phyloP scores from a whole-genome alignment of 2,113 vertebrate species.

The Alosa alosa region DNA sequence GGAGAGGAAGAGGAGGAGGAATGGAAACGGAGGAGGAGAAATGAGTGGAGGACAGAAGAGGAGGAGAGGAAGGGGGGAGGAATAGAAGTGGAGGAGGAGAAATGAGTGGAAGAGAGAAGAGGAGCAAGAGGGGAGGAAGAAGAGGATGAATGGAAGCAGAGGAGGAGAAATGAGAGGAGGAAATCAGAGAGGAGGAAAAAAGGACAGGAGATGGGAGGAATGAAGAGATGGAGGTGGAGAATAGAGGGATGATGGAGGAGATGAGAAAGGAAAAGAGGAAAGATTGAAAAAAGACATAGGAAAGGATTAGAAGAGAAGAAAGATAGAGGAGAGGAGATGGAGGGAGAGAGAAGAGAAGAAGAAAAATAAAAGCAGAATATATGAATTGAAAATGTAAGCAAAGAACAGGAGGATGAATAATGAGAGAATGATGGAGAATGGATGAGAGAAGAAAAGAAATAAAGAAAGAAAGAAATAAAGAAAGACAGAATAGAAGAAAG shows the following conservation, averaged over 20 bases:
- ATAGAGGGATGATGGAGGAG: neutral
- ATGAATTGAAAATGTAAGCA: neutral
- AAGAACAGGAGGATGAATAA: neutral
- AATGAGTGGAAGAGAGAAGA: conserved; percentile 44
- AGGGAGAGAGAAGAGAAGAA: neutral
- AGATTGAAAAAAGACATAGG: conserved; percentile 46
- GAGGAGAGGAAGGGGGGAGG: conserved; percentile 21
- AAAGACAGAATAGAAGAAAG: neutral
- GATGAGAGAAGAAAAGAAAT: neutral
- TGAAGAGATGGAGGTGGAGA: neutral
- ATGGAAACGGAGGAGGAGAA: conserved; percentile 32
- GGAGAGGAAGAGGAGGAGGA: conserved; percentile 27
- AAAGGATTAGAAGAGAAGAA: conserved; percentile 36
- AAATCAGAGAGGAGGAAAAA: neutral
- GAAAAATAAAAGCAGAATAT: neutral
- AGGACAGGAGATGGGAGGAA: neutral
- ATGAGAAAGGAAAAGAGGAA: neutral
- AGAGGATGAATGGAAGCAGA: conserved; percentile 3
- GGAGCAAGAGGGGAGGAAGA: too few species aligned
- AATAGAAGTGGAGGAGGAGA: conserved; percentile 32
- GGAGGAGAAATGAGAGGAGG: conserved; percentile 34
- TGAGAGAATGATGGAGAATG: conserved; percentile 38
- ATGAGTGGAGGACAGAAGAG: conserved; percentile 43
- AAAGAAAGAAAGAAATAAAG: neutral
- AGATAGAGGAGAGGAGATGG: neutral